Evolutionary conservation across 2,888 invertebrate species (phyloP).

Genomic region (Apodemia hepburni): DNA sequence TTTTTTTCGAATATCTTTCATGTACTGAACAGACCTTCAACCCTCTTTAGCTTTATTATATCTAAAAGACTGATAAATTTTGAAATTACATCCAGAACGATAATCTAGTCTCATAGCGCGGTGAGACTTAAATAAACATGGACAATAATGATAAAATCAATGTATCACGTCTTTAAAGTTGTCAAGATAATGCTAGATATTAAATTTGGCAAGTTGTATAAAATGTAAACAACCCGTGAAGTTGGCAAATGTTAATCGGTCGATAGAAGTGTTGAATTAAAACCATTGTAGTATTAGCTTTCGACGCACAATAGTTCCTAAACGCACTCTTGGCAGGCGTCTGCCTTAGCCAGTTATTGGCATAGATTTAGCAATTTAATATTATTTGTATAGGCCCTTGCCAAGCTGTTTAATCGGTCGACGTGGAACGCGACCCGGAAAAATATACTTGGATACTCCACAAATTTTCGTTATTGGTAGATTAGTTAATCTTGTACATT

Average conservation of each 20-base stretch:
- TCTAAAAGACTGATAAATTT: no score
- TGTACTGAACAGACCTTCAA: no score
- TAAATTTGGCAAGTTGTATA: not conserved
- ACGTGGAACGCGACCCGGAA: slow-evolving; percentile 50
- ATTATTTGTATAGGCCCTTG: slow-evolving; percentile 64
- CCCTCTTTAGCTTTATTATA: no score
- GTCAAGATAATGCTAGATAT: not conserved
- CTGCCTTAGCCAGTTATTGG: slow-evolving; percentile 56
- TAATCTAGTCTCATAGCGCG: no score
- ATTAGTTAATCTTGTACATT: slow-evolving; percentile 20
- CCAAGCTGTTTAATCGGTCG: slow-evolving; percentile 58
- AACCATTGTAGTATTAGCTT: not conserved
- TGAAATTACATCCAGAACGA: no score
- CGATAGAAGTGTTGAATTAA: slow-evolving; percentile 12
- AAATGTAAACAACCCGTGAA: not conserved
- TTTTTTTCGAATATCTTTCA: no score
- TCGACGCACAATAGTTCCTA: slow-evolving; percentile 33
- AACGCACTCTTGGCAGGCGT: slow-evolving; percentile 53
- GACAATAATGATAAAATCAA: no score
- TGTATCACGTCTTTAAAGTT: no score
- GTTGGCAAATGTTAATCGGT: slow-evolving; percentile 10
- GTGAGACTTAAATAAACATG: no score
- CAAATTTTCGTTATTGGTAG: slow-evolving; percentile 17
- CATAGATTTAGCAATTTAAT: slow-evolving; percentile 71
- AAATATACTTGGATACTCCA: slow-evolving; percentile 43